A percentile compares a stretch with the other conserved stretches of the same genome.
Evolutionary conservation across 2,113 vertebrate genomes (phyloP).

Genomic region (Melanocharis versteri): DNA sequence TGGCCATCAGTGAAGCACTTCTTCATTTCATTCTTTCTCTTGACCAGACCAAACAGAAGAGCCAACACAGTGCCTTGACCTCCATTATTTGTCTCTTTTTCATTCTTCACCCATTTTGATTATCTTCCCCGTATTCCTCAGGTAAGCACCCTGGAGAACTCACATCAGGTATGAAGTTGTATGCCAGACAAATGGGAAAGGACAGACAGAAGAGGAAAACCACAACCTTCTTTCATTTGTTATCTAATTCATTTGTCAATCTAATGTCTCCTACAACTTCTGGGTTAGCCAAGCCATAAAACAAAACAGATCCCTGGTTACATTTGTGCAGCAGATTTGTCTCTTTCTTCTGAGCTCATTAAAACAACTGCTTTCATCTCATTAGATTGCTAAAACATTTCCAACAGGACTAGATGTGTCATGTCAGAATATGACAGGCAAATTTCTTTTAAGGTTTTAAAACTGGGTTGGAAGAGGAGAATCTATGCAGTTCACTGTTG

Average conservation of each 20-base stretch:
- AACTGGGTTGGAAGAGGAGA: conserved; percentile 41
- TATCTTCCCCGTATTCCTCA: not conserved
- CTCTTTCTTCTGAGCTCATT: conserved; percentile 22
- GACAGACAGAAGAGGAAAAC: not conserved
- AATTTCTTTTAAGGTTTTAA: conserved; percentile 51
- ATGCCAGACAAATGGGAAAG: not conserved
- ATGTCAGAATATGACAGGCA: conserved; percentile 60
- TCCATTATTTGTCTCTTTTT: not conserved
- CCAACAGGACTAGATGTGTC: conserved; percentile 31
- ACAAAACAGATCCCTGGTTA: conserved; percentile 26
- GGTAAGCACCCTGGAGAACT: not conserved
- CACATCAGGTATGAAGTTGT: not conserved
- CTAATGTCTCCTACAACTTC: conserved; percentile 2
- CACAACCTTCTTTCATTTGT: not conserved
- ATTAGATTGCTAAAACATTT: conserved; percentile 25
- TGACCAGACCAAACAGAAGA: not conserved
- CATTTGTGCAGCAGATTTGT: conserved; percentile 17
- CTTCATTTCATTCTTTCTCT: not conserved
- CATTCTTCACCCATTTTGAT: not conserved
- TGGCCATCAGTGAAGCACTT: not conserved
- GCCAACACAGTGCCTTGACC: not conserved
- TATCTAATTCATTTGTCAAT: not conserved
- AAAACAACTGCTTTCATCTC: conserved; percentile 32
- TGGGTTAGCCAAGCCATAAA: conserved; percentile 18
- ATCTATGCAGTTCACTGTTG: conserved; percentile 30